Conservation (phyloP, 1,140 invertebrate genomes). For the Watersipora subatra region DNA sequence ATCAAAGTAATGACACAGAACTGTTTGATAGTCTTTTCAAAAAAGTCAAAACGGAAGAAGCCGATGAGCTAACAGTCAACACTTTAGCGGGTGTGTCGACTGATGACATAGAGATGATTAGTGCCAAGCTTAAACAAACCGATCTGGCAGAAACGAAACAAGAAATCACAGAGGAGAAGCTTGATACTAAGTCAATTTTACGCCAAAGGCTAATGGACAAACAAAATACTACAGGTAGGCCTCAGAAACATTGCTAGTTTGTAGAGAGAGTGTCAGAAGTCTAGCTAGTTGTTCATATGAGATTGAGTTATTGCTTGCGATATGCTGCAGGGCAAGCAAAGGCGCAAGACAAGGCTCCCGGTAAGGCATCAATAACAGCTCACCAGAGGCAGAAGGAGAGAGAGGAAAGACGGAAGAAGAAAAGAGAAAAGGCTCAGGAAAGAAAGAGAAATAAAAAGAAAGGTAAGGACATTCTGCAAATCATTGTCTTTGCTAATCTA, state of each 20-base stretch:
- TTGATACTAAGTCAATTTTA: not conserved
- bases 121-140: not conserved
- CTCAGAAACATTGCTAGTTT: too few species aligned
- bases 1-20: not conserved
- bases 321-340: too few species aligned
- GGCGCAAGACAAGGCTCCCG: too few species aligned
- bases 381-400: conserved; percentile 30
- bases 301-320: too few species aligned
- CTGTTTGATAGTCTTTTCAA: not conserved
- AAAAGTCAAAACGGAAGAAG: not conserved
- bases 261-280: too few species aligned
- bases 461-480: conserved; percentile 14
- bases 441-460: conserved; percentile 18
- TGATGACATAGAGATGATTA: not conserved
- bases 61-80: not conserved
- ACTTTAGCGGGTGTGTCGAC: not conserved
- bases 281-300: too few species aligned
- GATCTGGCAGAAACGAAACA: not conserved
- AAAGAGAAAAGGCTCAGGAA: conserved; percentile 27
- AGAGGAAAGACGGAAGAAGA: conserved; percentile 31
- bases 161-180: not conserved
- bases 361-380: conserved; percentile 10
- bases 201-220: not conserved
- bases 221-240: too few species aligned
- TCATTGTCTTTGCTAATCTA: too few species aligned